A percentile compares a stretch with the other conserved stretches of the same genome.
Conservation (phyloP, 2,888 invertebrate genomes). For the Charanyca ferruginea region DNA sequence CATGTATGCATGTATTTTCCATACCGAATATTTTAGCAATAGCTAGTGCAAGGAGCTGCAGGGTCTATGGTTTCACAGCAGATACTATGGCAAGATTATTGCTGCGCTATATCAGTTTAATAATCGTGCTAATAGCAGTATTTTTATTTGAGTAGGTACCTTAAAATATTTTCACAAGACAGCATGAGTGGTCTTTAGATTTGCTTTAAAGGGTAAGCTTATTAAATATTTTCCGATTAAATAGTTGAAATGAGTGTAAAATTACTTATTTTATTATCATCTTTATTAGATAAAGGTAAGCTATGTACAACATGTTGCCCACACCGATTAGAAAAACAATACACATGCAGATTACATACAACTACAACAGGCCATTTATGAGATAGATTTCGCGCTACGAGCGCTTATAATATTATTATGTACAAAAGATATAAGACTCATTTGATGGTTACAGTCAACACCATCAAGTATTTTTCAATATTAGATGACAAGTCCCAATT, state of each 20-base stretch:
- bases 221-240: neutral
- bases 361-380: slow-evolving; percentile 45
- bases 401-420: slow-evolving; percentile 31
- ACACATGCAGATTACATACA: slow-evolving; percentile 46
- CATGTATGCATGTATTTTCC: no score
- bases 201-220: neutral
- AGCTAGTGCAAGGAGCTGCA: no score
- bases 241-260: slow-evolving; percentile 1
- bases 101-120: no score
- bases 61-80: no score
- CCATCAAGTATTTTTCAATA: slow-evolving; percentile 30
- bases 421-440: slow-evolving; percentile 41
- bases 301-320: slow-evolving; percentile 65
- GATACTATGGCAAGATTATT: neutral
- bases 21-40: no score
- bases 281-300: slow-evolving; percentile 64
- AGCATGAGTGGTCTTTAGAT: neutral
- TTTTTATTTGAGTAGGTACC: no score
- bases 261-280: slow-evolving; percentile 34
- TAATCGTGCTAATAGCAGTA: no score
- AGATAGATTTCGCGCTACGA: slow-evolving; percentile 35
- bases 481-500: neutral
- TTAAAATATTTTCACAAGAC: no score
- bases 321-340: slow-evolving; percentile 45
- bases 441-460: slow-evolving; percentile 31